Conservation (phyloP, 2,797 vertebrate genomes). For the Sphenopsis melanotis region DNA sequence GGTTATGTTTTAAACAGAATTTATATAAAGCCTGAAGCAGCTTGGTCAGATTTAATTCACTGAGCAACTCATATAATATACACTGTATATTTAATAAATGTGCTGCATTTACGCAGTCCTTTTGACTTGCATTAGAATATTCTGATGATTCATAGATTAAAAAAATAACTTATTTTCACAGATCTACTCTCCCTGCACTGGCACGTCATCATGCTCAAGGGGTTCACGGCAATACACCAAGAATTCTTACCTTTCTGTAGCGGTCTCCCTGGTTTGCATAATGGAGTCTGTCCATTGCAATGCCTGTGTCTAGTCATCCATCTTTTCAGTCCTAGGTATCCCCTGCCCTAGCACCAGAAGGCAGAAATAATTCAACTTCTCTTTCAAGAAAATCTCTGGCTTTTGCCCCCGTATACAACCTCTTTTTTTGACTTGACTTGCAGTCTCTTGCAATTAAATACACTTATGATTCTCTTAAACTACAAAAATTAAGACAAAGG, state of each 20-base stretch:
- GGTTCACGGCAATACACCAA: neutral
- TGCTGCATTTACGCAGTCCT: neutral
- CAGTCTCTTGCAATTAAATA: neutral
- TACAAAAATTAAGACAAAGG: neutral
- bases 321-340: neutral
- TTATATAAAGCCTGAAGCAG: constrained; percentile 10
- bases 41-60: neutral
- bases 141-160: neutral
- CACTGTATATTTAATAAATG: neutral
- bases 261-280: neutral
- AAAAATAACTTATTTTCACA: neutral
- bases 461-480: neutral
- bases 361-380: neutral
- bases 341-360: neutral
- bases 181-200: neutral
- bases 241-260: neutral
- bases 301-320: neutral
- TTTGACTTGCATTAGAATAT: neutral
- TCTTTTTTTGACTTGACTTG: neutral
- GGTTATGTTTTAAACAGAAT: neutral
- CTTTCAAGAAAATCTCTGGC: neutral
- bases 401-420: neutral
- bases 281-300: neutral
- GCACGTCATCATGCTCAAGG: neutral
- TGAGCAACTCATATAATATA: neutral